A percentile compares a stretch with the other conserved stretches of the same genome.
These are phyloP conservation scores for Choloepus hoffmanni DNA, from an alignment of 2,113 vertebrate genomes.

Conservation along the genomic window DNA sequence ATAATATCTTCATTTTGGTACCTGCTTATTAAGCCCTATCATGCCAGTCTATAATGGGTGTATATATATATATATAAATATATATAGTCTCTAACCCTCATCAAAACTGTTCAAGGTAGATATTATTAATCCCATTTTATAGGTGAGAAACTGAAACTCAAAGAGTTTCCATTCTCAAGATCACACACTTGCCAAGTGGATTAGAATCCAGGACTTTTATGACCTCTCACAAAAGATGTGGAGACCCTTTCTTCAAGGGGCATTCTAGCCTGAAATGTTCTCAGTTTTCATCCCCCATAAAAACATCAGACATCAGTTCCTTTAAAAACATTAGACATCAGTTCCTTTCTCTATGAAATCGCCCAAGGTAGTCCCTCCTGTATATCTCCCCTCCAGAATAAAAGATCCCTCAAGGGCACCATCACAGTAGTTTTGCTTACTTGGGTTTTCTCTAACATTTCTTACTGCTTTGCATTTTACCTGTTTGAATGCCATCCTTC, in stretches of 20 bases:
- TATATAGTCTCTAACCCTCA: neutral
- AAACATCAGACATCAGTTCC: neutral
- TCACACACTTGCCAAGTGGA: too few relatives aligned
- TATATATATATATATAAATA: neutral
- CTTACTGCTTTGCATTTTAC: neutral
- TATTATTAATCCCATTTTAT: neutral
- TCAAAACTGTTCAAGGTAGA: neutral
- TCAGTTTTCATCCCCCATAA: neutral
- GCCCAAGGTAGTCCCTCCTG: neutral
- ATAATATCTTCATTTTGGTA: neutral
- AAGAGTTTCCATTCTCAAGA: neutral
- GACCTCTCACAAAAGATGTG: neutral
- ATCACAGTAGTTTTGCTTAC: neutral
- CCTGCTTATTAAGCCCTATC: neutral
- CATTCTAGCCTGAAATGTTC: neutral
- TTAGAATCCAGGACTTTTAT: neutral
- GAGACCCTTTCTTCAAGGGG: neutral
- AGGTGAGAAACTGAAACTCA: neutral
- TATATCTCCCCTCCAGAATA: neutral
- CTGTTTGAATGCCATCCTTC: neutral
- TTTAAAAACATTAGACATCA: neutral
- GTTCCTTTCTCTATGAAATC: neutral
- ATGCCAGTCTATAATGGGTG: neutral
- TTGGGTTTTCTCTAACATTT: neutral
- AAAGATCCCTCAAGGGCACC: neutral